Evolutionary conservation across 2,888 invertebrate species (phyloP), one percentile per base, ranked within the genome.

Genomic region (Drosophila subquinaria): DNA sequence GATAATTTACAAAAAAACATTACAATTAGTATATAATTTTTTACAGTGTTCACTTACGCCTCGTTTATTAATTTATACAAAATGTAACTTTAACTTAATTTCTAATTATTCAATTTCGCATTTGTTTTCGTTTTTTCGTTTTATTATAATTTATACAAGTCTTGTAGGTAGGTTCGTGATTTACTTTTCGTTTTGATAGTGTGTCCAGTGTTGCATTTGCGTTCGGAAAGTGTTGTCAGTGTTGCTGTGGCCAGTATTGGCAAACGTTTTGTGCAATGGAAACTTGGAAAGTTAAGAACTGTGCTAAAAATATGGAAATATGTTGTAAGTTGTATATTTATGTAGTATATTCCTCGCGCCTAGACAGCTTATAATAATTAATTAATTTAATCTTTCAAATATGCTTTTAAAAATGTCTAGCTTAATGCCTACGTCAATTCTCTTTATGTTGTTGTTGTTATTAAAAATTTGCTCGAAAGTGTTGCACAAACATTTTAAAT

Each of bases 131-230:
- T 17, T 2, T 20, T 23, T 23, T 23, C 53, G 40, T 38, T 40
- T 69, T 55, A 69, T 57, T 61, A 67, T 87, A 73, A 82, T 83
- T 91, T 84, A 82, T 92, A 92, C 91, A 91, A 92, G 91, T 91
- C 91, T 91, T 91, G 90, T 91, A 90, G 82, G 89, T 90, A 82
- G 89, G 90, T 89, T 88, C 73, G 89, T 88, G 84, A 86, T 83
- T 83, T 72, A 50, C 52, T 69, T 63, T 67, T 72, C 55, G 40
- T 52, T 38, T 79, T 50, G 82, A 86, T 63, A 80, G 72, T 66
- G 69, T 68, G 27, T 64, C 47, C 69, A 84, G 77, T 88, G 87
- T 72, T 57, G 70, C 42, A 40, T 15, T 52, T 23, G 42, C 30
- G 13, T 17, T 62, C 61, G 69, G 61, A 80, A 61, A 76, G 80